phyloP scores from a whole-genome alignment of 2,797 vertebrate species.

The Amblyopsis hoosieri region DNA sequence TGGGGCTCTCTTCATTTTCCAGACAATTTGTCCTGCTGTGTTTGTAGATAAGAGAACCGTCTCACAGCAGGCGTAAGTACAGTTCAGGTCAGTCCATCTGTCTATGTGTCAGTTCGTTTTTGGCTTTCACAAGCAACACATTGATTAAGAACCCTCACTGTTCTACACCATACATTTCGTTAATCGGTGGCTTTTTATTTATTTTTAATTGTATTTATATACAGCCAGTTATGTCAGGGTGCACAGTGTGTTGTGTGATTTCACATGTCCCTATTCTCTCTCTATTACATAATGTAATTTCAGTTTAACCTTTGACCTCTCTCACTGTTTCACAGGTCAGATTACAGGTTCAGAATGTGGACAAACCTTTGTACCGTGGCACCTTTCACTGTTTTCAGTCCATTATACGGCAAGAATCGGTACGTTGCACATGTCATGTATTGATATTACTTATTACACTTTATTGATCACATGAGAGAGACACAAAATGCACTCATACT shows the following conservation, averaged over 20 bases:
- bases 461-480: too few species aligned
- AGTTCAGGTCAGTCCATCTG: constrained; percentile 74
- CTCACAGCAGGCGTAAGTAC: constrained; percentile 80
- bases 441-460: too few species aligned
- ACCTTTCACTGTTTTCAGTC: constrained; percentile 96
- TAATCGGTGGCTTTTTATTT: background rate
- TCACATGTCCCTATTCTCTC: background rate
- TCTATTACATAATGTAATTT: background rate
- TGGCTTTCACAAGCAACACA: constrained; percentile 10
- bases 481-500: too few species aligned
- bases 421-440: constrained; percentile 70
- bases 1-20: constrained; percentile 76
- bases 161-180: background rate
- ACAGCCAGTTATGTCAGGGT: background rate
- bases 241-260: background rate
- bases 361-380: constrained; percentile 91
- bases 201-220: background rate
- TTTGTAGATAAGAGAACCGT: constrained; percentile 80
- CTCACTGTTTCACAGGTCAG: constrained; percentile 83
- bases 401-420: constrained; percentile 92
- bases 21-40: constrained; percentile 82
- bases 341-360: constrained; percentile 91
- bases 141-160: background rate
- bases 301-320: background rate
- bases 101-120: constrained; percentile 66